Evolutionary conservation across 1,140 invertebrate species (phyloP).

Genomic region (Aphelenchoides fujianensis): DNA sequence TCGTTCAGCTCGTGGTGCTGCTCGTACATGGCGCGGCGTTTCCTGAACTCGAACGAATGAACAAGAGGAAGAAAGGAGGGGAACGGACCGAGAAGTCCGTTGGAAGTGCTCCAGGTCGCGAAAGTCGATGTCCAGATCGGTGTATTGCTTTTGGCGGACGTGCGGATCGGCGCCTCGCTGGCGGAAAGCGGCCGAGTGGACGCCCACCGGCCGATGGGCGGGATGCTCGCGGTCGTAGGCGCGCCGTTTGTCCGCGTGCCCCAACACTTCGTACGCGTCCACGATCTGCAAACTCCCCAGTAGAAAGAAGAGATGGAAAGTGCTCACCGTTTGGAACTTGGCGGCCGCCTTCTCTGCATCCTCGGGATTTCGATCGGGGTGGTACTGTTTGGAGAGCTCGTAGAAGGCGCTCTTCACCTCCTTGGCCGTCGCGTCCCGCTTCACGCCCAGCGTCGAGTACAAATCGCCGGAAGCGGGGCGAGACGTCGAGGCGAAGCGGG

Average conservation of each 20-base stretch:
- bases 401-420: slow-evolving; percentile 85
- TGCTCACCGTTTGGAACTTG: slow-evolving; percentile 42
- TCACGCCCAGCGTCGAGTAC: slow-evolving; percentile 70
- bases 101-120: slow-evolving; percentile 9
- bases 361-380: slow-evolving; percentile 79
- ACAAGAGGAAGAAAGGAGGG: not conserved
- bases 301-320: slow-evolving; percentile 25
- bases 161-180: not conserved
- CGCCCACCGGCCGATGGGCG: not conserved
- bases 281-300: slow-evolving; percentile 39
- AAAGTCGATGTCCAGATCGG: not conserved
- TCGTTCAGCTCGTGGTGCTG: not conserved
- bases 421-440: slow-evolving; percentile 71
- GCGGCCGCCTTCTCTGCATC: slow-evolving; percentile 45
- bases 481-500: not conserved
- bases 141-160: not conserved
- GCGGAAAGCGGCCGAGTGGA: not conserved
- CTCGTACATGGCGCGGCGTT: not conserved
- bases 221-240: slow-evolving; percentile 57
- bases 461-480: not conserved
- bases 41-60: not conserved
- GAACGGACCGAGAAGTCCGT: not conserved
- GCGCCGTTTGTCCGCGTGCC: slow-evolving; percentile 61
- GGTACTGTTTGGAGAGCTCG: slow-evolving; percentile 82
- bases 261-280: slow-evolving; percentile 63